Conservation (phyloP, 2,888 invertebrate genomes). For the Mythimna pallens region DNA sequence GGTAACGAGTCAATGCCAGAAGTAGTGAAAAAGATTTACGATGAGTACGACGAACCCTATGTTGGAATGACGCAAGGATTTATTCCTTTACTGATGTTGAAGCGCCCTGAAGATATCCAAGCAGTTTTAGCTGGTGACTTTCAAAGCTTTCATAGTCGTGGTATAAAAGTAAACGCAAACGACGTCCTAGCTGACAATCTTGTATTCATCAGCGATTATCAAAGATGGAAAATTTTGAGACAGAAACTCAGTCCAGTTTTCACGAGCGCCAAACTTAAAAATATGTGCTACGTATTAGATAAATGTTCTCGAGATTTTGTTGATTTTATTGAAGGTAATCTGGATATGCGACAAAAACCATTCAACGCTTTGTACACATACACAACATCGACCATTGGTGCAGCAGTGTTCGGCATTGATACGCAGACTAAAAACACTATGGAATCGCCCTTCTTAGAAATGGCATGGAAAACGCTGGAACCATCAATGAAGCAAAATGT, state of each 20-base stretch:
- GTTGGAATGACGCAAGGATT: slow-evolving; percentile 73
- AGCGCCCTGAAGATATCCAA: slow-evolving; percentile 75
- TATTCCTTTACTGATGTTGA: slow-evolving; percentile 73
- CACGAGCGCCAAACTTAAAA: slow-evolving; percentile 79
- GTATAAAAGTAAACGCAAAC: slow-evolving; percentile 71
- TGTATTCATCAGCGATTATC: slow-evolving; percentile 76
- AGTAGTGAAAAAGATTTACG: slow-evolving; percentile 75
- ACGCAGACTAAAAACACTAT: slow-evolving; percentile 76
- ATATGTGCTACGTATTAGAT: slow-evolving; percentile 81
- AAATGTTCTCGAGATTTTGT: slow-evolving; percentile 78
- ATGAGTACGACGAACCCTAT: slow-evolving; percentile 67
- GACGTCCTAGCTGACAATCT: slow-evolving; percentile 79
- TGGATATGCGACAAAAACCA: slow-evolving; percentile 67
- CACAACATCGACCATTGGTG: slow-evolving; percentile 78
- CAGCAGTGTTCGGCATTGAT: slow-evolving; percentile 85
- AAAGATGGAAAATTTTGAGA: slow-evolving; percentile 80
- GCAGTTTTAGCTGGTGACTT: slow-evolving; percentile 77
- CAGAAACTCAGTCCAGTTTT: slow-evolving; percentile 83
- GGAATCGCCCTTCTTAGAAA: slow-evolving; percentile 79
- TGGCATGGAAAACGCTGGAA: slow-evolving; percentile 72
- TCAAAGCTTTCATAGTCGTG: slow-evolving; percentile 77
- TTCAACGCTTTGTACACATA: slow-evolving; percentile 76
- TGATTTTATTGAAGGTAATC: slow-evolving; percentile 67
- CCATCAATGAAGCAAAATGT: slow-evolving; percentile 66
- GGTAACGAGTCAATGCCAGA: slow-evolving; percentile 75